phyloP scores from a whole-genome alignment of 2,797 vertebrate species.

The Oreochromis mossambicus region DNA sequence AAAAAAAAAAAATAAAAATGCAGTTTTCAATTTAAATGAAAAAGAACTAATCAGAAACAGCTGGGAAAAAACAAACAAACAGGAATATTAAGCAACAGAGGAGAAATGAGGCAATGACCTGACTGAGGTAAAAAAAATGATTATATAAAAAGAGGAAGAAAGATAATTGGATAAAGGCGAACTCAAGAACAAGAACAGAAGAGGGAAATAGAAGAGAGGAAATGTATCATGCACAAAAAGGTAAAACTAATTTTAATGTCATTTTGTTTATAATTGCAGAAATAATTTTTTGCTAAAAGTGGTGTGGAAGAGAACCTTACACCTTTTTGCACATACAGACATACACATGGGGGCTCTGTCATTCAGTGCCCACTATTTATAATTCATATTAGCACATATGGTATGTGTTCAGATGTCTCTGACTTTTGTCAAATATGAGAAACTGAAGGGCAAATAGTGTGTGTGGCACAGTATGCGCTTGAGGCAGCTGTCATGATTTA shows the following conservation, averaged over 20 bases:
- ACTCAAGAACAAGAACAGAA: not conserved
- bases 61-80: not conserved
- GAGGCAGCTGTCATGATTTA: not conserved
- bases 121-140: rapidly evolving
- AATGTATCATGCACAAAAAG: not conserved
- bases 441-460: not conserved
- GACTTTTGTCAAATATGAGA: not conserved
- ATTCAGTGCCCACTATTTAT: not conserved
- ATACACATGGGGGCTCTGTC: rapidly evolving
- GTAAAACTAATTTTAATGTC: not conserved
- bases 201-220: not conserved
- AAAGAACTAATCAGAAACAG: not conserved
- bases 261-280: not conserved
- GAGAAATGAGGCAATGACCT: rapidly evolving
- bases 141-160: not conserved
- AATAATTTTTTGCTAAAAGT: not conserved
- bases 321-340: not conserved
- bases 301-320: not conserved
- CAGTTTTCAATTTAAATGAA: not conserved
- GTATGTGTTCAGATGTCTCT: not conserved
- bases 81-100: not conserved
- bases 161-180: not conserved
- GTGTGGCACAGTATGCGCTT: not conserved
- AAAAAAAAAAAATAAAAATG: rapidly evolving
- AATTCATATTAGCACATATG: not conserved